These are phyloP conservation scores for Lateolabrax maculatus DNA, from an alignment of 2,797 vertebrate species.

Conservation along the genomic window DNA sequence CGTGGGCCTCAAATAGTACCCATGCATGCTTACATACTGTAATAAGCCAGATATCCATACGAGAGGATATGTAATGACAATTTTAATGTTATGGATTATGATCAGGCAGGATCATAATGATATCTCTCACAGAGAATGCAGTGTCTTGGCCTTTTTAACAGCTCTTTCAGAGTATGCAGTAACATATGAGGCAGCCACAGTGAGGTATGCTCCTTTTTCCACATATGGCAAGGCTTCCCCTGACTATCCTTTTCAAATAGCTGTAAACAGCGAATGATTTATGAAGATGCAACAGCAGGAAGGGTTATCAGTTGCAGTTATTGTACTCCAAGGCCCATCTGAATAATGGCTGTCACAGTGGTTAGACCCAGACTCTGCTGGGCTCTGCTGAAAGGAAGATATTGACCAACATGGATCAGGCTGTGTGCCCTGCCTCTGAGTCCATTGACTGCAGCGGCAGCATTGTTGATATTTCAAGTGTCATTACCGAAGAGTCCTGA, in stretches of 20 bases:
- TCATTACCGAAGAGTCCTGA: conserved; percentile 46
- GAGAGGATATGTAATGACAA: conserved; percentile 34
- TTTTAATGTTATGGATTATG: conserved; percentile 47
- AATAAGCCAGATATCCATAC: conserved; percentile 41
- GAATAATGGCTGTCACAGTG: conserved; percentile 69
- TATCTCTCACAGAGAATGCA: conserved; percentile 32
- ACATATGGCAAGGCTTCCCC: conserved; percentile 44
- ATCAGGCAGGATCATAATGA: conserved; percentile 36
- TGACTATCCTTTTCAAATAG: conserved; percentile 56
- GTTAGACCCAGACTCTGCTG: conserved; percentile 53
- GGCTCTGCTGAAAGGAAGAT: conserved; percentile 67
- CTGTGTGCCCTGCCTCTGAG: conserved; percentile 44
- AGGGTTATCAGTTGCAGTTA: conserved; percentile 74
- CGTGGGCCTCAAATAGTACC: background rate
- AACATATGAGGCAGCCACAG: conserved; percentile 32
- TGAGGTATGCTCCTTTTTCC: conserved; percentile 34
- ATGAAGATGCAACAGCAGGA: conserved; percentile 72
- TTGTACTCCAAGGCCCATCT: conserved; percentile 71
- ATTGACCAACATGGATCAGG: conserved; percentile 73
- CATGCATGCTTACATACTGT: conserved; percentile 4
- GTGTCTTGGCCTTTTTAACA: conserved; percentile 33
- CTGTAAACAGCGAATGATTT: conserved; percentile 76
- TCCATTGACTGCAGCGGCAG: conserved; percentile 48
- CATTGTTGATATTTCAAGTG: conserved; percentile 55
- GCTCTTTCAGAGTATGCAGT: conserved; percentile 46